Percentiles rank a stretch among this genome's conserved stretches.
phyloP scores from a whole-genome alignment of 2,797 vertebrate genomes.

The Meda fulgida region DNA sequence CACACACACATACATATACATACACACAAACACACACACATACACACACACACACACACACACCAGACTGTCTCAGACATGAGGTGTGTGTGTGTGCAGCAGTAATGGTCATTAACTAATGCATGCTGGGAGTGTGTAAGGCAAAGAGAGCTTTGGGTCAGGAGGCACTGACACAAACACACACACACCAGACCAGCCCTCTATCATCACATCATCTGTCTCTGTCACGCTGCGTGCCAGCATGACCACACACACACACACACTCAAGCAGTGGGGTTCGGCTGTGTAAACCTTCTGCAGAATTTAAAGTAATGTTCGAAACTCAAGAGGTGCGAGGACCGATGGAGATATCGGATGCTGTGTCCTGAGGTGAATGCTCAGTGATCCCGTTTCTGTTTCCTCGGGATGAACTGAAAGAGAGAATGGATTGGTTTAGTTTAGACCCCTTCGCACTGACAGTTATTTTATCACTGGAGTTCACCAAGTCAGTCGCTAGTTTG shows the following conservation, averaged over 20 bases:
- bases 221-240: constrained; percentile 33
- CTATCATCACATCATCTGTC: constrained; percentile 43
- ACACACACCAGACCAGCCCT: constrained; percentile 29
- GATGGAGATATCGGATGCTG: constrained; percentile 2
- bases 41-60: constrained; percentile 27
- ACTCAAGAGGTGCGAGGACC: neutral
- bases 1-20: constrained; percentile 29
- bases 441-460: neutral
- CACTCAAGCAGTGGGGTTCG: neutral
- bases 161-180: constrained; percentile 31
- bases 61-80: constrained; percentile 7
- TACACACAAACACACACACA: constrained; percentile 26
- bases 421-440: constrained; percentile 15
- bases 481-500: neutral
- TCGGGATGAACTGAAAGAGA: neutral
- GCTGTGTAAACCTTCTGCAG: constrained; percentile 11
- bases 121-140: constrained; percentile 17
- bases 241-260: constrained; percentile 44
- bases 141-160: constrained; percentile 32
- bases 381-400: neutral
- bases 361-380: neutral
- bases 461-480: neutral
- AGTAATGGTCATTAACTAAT: constrained; percentile 39
- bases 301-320: constrained; percentile 7
- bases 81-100: constrained; percentile 52